Evolutionary conservation across 2,113 vertebrate species (phyloP), one percentile per base, ranked within the genome.

Genomic region (Acanthisitta chloris): DNA sequence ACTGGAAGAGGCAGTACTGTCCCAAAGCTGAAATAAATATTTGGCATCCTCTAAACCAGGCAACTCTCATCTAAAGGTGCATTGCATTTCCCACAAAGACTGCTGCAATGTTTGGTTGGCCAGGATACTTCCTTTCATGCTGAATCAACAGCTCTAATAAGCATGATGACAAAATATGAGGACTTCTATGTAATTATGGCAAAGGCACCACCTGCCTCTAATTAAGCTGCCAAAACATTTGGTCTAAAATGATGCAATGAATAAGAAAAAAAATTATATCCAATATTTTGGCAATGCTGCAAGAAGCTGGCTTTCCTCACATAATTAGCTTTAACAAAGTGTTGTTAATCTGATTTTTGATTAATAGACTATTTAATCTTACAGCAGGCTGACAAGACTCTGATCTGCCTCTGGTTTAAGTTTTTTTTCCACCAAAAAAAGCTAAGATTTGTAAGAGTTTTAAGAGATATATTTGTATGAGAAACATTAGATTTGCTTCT

Each of bases 191-290:
- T 95, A 96, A 97, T 97, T 96, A 96, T 77, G 90, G 94, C 79
- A 92, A 92, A 0, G 77, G 55, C 71, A 96, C 96, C 97, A 97
- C 94, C 96, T 97, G 97, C 74, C 81, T 97, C 95, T 92, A 97
- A 97, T 97, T 97, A 96, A 96, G 83, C 92, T 96, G 96, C 97
- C 97, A 97, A 97, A 97, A 96, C 97, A 97, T 95, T 97, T 96
- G 91, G 87, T 90, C 72, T 94, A 86, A 96, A 97, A 92, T 92
- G 90, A 87, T 93, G 84, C 87, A 67, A 77, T 20, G 72, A 96
- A 88, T 88, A 23, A 62, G 34, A 85, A 83, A 82, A 89, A 55
- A 92, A 49, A 57, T 20, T 23, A 71, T 67, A 74, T 74, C 86
- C 64, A 70, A 69, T 79, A 87, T 93, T 95, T 93, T 96, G 91